phyloP scores from a whole-genome alignment of 1,140 invertebrate genomes.

The Amyelois transitella region DNA sequence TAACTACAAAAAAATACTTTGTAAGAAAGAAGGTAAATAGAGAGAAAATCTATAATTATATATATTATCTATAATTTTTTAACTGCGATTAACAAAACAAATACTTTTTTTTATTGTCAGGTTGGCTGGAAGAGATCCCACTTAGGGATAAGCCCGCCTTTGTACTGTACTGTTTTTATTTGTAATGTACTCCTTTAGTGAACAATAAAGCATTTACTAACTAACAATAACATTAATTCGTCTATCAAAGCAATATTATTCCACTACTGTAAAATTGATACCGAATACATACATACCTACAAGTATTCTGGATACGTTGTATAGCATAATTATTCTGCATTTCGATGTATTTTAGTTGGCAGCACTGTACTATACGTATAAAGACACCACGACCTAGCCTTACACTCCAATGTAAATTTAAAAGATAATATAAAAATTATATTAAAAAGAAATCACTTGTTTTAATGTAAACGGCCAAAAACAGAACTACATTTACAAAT shows the following conservation, averaged over 20 bases:
- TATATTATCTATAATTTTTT: conserved; percentile 7
- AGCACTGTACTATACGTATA: conserved; percentile 30
- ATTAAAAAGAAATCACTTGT: background rate
- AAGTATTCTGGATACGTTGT: conserved; percentile 23
- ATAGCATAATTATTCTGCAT: conserved; percentile 2
- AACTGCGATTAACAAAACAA: too few species aligned
- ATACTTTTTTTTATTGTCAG: too few species aligned
- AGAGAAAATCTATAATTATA: background rate
- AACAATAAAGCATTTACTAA: too few species aligned
- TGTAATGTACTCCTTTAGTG: too few species aligned
- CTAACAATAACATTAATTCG: too few species aligned
- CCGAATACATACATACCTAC: too few species aligned
- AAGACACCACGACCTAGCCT: conserved; percentile 23
- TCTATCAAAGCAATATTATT: too few species aligned
- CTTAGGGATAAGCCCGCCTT: too few species aligned
- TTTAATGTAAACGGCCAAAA: background rate
- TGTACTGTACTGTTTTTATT: too few species aligned
- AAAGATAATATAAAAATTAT: conserved; percentile 15
- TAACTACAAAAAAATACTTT: background rate
- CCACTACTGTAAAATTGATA: too few species aligned
- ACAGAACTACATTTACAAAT: too few species aligned
- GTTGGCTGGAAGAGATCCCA: too few species aligned
- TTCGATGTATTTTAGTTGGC: conserved; percentile 7
- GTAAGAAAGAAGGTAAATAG: background rate
- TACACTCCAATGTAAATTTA: conserved; percentile 33